Evolutionary conservation across 2,888 invertebrate genomes (phyloP).

Genomic region (Sipha maydis): DNA sequence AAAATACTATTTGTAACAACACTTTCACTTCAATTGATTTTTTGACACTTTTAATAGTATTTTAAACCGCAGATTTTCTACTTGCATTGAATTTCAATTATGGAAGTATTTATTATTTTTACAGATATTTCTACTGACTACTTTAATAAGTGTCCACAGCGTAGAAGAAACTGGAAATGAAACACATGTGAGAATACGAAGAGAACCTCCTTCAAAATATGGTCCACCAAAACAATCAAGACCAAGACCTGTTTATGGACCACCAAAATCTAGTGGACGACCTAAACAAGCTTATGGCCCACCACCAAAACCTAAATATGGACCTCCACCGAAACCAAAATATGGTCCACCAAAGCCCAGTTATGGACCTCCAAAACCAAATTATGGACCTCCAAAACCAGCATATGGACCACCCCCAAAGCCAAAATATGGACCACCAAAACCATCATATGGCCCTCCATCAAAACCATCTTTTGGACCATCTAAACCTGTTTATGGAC

Average conservation of each 20-base stretch:
- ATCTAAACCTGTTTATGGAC: constrained; percentile 64
- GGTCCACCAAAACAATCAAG: constrained; percentile 63
- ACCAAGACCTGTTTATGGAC: constrained; percentile 52
- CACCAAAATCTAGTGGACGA: constrained; percentile 52
- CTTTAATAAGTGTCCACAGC: constrained; percentile 29
- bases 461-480: constrained; percentile 65
- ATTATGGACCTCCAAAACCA: constrained; percentile 65
- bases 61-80: constrained; percentile 2
- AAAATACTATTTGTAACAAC: background rate
- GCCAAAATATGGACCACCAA: constrained; percentile 66
- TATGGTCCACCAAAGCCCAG: constrained; percentile 66
- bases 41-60: constrained; percentile 19
- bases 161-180: constrained; percentile 50
- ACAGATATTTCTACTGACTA: constrained; percentile 48
- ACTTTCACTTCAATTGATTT: constrained; percentile 13
- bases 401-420: constrained; percentile 65
- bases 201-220: constrained; percentile 67
- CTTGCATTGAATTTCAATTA: background rate
- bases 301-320: constrained; percentile 62
- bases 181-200: constrained; percentile 66
- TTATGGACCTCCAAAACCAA: constrained; percentile 66
- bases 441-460: constrained; percentile 64
- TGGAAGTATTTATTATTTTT: constrained; percentile 37
- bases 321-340: constrained; percentile 63
- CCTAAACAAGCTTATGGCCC: constrained; percentile 65